Percentiles rank a stretch among this genome's conserved stretches.
phyloP scores from a whole-genome alignment of 2,113 vertebrate species.

The Bucco capensis region DNA sequence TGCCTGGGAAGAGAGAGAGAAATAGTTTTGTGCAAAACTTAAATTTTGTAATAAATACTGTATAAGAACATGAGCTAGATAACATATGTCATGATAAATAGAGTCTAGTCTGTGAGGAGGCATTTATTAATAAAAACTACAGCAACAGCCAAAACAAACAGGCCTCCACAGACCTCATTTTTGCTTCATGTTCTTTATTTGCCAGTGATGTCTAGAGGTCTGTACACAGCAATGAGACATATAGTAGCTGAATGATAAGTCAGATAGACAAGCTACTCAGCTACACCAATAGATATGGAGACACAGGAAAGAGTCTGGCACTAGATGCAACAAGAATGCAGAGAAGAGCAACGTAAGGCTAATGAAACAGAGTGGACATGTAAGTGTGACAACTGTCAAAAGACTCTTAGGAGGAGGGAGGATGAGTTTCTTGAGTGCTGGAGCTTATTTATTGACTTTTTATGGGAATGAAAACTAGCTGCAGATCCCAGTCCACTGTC shows the following conservation, averaged over 20 bases:
- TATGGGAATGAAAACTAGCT: slow-evolving; percentile 17
- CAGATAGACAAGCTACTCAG: background rate
- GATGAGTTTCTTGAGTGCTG: background rate
- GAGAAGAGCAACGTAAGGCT: background rate
- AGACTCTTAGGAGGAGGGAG: background rate
- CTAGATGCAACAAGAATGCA: background rate
- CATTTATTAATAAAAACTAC: slow-evolving; percentile 54
- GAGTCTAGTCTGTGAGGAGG: slow-evolving; percentile 46
- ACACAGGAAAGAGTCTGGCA: background rate
- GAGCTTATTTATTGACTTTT: background rate
- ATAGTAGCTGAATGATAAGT: background rate
- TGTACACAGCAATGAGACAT: background rate
- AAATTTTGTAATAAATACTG: slow-evolving; percentile 33
- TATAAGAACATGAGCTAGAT: slow-evolving; percentile 47
- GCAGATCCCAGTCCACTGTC: background rate
- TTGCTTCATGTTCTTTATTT: background rate
- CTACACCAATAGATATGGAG: background rate
- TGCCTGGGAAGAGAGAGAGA: slow-evolving; percentile 23
- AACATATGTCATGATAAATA: slow-evolving; percentile 54
- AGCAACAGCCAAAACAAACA: slow-evolving; percentile 45
- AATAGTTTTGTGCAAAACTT: slow-evolving; percentile 4
- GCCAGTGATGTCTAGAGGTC: background rate
- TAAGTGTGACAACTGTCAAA: background rate
- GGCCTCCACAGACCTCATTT: slow-evolving; percentile 21
- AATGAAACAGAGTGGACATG: background rate